phyloP scores from a whole-genome alignment of 2,113 vertebrate genomes.

The Andinoacara biseriatus region DNA sequence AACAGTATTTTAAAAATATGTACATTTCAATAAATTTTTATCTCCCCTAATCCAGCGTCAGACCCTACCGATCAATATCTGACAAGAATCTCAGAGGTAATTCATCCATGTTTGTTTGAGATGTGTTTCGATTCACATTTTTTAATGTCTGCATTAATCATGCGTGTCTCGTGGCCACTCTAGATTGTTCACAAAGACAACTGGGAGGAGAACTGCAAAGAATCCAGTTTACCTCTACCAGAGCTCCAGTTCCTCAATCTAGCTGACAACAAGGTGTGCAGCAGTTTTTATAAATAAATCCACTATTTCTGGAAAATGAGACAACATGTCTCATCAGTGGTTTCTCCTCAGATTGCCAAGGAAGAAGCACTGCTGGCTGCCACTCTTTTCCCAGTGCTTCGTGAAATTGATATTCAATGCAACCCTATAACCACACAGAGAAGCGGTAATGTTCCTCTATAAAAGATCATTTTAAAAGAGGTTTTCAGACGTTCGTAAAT shows the following conservation, averaged over 20 bases:
- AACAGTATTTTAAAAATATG: neutral
- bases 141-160: neutral
- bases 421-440: conserved; percentile 83
- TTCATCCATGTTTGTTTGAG: neutral
- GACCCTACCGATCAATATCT: neutral
- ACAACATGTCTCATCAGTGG: conserved; percentile 9
- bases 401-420: conserved; percentile 83
- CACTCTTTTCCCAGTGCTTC: conserved; percentile 83
- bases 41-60: conserved; percentile 19
- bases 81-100: conserved; percentile 38
- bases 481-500: neutral
- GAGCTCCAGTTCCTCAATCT: conserved; percentile 83
- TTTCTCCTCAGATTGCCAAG: conserved; percentile 77
- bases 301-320: neutral
- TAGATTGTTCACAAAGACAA: neutral
- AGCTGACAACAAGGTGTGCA: conserved; percentile 85
- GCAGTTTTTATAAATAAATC: neutral
- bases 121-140: neutral
- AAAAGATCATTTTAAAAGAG: neutral
- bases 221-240: conserved; percentile 78
- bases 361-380: conserved; percentile 84
- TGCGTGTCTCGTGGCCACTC: neutral
- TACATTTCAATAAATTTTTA: neutral
- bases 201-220: conserved; percentile 15
- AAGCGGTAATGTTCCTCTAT: conserved; percentile 72